A percentile compares a stretch with the other conserved stretches of the same genome.
phyloP scores from a whole-genome alignment of 1,140 invertebrate species.

The Trichonephila clavipes region DNA sequence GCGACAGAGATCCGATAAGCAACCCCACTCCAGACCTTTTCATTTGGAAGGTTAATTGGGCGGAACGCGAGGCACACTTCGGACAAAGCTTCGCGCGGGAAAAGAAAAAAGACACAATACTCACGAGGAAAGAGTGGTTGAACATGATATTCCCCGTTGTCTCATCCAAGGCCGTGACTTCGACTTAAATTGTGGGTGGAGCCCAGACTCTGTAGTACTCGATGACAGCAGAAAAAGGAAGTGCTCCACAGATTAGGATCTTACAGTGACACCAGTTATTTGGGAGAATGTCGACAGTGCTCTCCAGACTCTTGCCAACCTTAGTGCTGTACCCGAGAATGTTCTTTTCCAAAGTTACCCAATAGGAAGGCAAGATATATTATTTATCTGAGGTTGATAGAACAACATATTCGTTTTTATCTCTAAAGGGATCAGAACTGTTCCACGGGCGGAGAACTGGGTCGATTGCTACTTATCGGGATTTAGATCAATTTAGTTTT shows the following conservation, averaged over 20 bases:
- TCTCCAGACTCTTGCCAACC: background rate
- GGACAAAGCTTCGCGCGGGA: background rate
- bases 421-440: no score
- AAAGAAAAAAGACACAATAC: background rate
- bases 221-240: constrained; percentile 14
- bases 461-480: no score
- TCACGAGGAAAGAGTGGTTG: background rate
- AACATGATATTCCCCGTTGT: constrained; percentile 15
- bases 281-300: background rate
- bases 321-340: no score
- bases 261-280: background rate
- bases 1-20: background rate
- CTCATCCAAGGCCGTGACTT: background rate
- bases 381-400: no score
- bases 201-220: background rate
- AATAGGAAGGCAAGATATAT: no score
- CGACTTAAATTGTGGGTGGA: background rate
- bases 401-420: no score
- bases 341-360: no score
- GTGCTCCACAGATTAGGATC: background rate
- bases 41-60: background rate
- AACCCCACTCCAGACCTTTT: background rate
- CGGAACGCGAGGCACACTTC: background rate
- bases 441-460: no score
- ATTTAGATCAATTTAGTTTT: no score